Evolutionary conservation across 2,888 invertebrate species (phyloP).

Genomic region (Leucophenga maculata): DNA sequence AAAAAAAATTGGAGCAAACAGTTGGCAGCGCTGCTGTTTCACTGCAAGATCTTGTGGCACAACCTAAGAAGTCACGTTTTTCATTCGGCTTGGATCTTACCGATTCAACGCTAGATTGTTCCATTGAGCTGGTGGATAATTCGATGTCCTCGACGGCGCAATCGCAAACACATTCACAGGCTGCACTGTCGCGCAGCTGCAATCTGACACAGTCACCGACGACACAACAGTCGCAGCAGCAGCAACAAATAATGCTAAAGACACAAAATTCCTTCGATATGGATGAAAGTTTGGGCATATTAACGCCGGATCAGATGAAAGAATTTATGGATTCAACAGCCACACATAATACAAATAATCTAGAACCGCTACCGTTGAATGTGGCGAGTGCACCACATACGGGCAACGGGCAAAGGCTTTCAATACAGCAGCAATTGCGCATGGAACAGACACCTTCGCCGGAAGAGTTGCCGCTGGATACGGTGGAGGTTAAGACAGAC

Average conservation of each 20-base stretch:
- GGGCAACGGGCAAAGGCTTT: slow-evolving; percentile 10
- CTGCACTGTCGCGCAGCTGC: slow-evolving; percentile 20
- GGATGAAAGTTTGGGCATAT: slow-evolving; percentile 88
- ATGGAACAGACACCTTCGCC: slow-evolving; percentile 88
- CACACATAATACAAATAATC: slow-evolving; percentile 71
- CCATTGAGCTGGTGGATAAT: slow-evolving; percentile 70
- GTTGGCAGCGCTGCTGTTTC: slow-evolving; percentile 35
- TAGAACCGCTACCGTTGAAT: slow-evolving; percentile 70
- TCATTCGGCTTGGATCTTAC: slow-evolving; percentile 71
- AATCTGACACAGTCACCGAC: slow-evolving; percentile 37
- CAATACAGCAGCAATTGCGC: slow-evolving; percentile 69
- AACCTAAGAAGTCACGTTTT: slow-evolving; percentile 59
- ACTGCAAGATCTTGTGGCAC: slow-evolving; percentile 52
- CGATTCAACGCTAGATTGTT: slow-evolving; percentile 70
- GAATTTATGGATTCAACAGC: slow-evolving; percentile 78
- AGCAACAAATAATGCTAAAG: slow-evolving; percentile 61
- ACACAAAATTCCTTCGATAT: slow-evolving; percentile 87
- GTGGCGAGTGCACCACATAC: slow-evolving; percentile 45
- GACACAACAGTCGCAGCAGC: slow-evolving; percentile 36
- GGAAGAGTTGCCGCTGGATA: slow-evolving; percentile 87
- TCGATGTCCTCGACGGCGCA: slow-evolving; percentile 66
- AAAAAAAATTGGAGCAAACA: background rate
- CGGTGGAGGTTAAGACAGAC: slow-evolving; percentile 77
- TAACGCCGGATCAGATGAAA: slow-evolving; percentile 92
- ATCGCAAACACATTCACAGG: slow-evolving; percentile 36